Percentiles rank a stretch among this genome's conserved stretches.
Evolutionary conservation across 2,888 invertebrate species (phyloP).

Genomic region (Rhagium mordax): DNA sequence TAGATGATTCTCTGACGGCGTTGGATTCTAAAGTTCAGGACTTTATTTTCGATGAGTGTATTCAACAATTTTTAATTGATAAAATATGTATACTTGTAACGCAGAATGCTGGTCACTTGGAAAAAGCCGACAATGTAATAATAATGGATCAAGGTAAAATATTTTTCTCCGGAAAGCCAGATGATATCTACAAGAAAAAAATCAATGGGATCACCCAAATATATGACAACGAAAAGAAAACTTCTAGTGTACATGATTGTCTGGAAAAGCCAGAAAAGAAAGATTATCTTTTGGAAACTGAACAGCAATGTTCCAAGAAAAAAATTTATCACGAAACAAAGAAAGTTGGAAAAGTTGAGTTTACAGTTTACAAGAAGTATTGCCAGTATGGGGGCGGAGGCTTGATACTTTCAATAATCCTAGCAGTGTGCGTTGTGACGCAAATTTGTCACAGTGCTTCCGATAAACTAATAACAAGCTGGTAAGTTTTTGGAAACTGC

Average conservation of each 20-base stretch:
- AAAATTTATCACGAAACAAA: constrained; percentile 59
- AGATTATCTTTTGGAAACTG: constrained; percentile 5
- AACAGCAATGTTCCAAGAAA: constrained; percentile 35
- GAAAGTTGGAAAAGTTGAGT: constrained; percentile 56
- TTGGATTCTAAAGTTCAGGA: constrained; percentile 56
- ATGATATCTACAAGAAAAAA: constrained; percentile 55
- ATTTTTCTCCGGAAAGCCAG: constrained; percentile 31
- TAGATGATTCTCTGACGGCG: constrained; percentile 71
- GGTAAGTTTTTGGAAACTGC: constrained; percentile 55
- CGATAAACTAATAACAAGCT: constrained; percentile 56
- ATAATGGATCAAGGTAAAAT: constrained; percentile 46
- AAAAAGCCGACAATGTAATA: constrained; percentile 70
- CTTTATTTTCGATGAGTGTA: constrained; percentile 55
- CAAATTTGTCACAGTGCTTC: constrained; percentile 53
- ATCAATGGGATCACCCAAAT: constrained; percentile 19
- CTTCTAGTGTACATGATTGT: neutral
- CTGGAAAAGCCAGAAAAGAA: constrained; percentile 54
- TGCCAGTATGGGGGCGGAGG: constrained; percentile 57
- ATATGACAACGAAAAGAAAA: neutral
- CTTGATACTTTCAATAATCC: constrained; percentile 47
- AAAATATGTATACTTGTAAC: constrained; percentile 58
- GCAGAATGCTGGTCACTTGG: constrained; percentile 54
- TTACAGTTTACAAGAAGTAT: constrained; percentile 58
- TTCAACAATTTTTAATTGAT: constrained; percentile 55
- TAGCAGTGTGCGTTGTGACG: constrained; percentile 52